Percentiles rank a stretch among this genome's conserved stretches.
Evolutionary conservation across 1,140 invertebrate genomes (phyloP).

Genomic region (Bemisia tabaci): DNA sequence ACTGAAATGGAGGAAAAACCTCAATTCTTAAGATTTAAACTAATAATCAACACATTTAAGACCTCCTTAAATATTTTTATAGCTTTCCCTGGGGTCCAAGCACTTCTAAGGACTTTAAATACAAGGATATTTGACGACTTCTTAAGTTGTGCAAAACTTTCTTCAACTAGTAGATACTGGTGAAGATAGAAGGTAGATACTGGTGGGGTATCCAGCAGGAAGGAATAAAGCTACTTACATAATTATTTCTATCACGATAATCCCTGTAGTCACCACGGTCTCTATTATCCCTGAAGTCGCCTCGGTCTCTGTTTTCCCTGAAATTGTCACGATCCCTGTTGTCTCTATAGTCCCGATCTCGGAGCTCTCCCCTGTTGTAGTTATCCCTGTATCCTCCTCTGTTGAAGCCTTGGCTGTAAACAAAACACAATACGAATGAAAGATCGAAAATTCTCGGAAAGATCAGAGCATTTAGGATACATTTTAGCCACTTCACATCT

Average conservation of each 20-base stretch:
- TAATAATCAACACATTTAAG: too few relatives aligned
- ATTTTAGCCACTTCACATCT: neutral
- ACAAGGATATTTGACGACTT: too few relatives aligned
- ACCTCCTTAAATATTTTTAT: too few relatives aligned
- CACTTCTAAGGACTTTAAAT: too few relatives aligned
- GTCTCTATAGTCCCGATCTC: slow-evolving; percentile 8
- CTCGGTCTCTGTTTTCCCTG: neutral
- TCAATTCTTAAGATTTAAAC: too few relatives aligned
- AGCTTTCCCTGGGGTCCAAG: too few relatives aligned
- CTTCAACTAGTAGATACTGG: too few relatives aligned
- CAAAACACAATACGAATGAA: neutral
- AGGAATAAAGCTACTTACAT: too few relatives aligned
- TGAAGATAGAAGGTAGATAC: too few relatives aligned
- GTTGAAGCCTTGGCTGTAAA: slow-evolving; percentile 28
- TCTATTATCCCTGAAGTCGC: neutral
- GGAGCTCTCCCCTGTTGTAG: slow-evolving; percentile 11
- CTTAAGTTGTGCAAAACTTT: too few relatives aligned
- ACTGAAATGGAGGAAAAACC: too few relatives aligned
- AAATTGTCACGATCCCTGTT: neutral
- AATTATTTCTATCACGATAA: neutral
- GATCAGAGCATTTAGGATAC: neutral
- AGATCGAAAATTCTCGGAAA: neutral
- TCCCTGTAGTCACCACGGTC: neutral
- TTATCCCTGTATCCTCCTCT: slow-evolving; percentile 18
- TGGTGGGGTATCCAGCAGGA: too few relatives aligned